Evolutionary conservation across 2,888 invertebrate species (phyloP).

Genomic region (Drosophila putrida): DNA sequence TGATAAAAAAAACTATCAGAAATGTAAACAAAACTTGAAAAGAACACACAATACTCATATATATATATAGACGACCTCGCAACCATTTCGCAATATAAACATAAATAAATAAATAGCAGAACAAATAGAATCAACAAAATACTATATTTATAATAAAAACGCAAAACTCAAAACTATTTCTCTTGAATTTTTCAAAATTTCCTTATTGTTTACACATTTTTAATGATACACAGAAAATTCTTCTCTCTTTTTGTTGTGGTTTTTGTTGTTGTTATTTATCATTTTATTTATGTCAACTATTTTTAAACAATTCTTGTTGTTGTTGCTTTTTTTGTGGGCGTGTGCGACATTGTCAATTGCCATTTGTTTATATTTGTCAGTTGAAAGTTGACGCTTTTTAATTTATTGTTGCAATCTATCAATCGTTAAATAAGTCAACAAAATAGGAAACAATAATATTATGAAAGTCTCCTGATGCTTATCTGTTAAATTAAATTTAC

Average conservation of each 20-base stretch:
- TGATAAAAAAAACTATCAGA: constrained; percentile 43
- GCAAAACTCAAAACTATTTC: constrained; percentile 41
- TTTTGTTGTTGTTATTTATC: constrained; percentile 21
- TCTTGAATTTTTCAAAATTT: constrained; percentile 36
- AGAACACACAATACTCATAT: constrained; percentile 13
- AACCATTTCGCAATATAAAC: constrained; percentile 58
- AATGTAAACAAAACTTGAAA: constrained; percentile 46
- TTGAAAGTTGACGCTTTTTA: constrained; percentile 1
- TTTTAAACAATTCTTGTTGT: constrained; percentile 24
- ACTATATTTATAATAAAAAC: constrained; percentile 18
- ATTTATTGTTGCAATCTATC: constrained; percentile 20
- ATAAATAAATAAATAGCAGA: constrained; percentile 37
- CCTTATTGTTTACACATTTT: constrained; percentile 32
- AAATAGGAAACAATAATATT: constrained; percentile 12
- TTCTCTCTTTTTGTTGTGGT: constrained; percentile 7
- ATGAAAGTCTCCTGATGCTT: not conserved
- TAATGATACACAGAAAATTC: constrained; percentile 9
- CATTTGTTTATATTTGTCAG: constrained; percentile 38
- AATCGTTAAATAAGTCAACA: constrained; percentile 4
- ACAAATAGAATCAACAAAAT: constrained; percentile 8
- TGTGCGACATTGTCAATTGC: constrained; percentile 62
- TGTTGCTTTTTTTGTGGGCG: constrained; percentile 45
- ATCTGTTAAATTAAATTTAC: not conserved
- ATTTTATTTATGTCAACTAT: constrained; percentile 37
- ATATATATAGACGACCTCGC: constrained; percentile 30